Evolutionary conservation across 2,113 vertebrate genomes (phyloP).

Genomic region (Notechis scutatus): DNA sequence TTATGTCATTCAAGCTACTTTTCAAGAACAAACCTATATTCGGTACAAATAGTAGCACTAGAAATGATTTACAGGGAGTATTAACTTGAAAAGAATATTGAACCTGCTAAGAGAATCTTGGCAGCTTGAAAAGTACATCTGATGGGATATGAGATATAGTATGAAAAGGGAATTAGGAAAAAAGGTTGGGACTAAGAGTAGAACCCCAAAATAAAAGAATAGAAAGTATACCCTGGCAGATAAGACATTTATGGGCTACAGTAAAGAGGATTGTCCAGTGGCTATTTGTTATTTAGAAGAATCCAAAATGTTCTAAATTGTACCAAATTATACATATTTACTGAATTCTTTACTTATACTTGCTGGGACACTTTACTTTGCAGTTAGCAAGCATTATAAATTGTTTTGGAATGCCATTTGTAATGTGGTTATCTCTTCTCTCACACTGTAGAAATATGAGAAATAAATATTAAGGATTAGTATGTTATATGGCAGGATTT

Average conservation of each 20-base stretch:
- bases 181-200: neutral
- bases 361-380: neutral
- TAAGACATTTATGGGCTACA: neutral
- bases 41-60: neutral
- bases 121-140: neutral
- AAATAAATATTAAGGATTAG: constrained; percentile 7
- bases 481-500: neutral
- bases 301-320: neutral
- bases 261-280: neutral
- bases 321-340: neutral
- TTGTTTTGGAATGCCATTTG: constrained; percentile 8
- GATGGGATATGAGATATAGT: neutral
- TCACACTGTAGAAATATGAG: neutral
- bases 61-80: neutral
- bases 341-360: neutral
- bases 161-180: neutral
- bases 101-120: neutral
- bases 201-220: neutral
- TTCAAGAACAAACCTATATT: neutral
- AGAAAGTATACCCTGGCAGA: neutral
- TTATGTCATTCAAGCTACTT: neutral
- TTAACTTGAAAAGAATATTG: neutral
- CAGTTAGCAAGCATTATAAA: neutral
- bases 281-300: neutral
- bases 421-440: constrained; percentile 20